Percentiles rank a stretch among this genome's conserved stretches.
phyloP scores from a whole-genome alignment of 2,797 vertebrate species.

The Tympanoctomys barrerae region DNA sequence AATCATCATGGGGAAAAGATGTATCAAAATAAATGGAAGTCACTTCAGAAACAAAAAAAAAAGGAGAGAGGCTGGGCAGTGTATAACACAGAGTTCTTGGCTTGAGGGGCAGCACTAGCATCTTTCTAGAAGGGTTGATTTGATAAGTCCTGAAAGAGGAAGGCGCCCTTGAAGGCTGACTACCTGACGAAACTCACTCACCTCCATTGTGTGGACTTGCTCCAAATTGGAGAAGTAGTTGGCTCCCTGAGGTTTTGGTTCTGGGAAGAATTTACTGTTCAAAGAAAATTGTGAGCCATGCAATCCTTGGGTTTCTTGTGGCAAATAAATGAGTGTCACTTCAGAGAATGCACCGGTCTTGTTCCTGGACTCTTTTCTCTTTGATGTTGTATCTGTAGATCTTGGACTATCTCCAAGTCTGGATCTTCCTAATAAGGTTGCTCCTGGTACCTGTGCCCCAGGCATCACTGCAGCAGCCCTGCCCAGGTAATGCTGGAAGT shows the following conservation, averaged over 20 bases:
- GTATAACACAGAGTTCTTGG: background rate
- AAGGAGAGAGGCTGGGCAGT: accelerated
- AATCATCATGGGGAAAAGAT: no score
- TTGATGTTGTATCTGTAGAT: background rate
- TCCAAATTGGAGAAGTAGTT: background rate
- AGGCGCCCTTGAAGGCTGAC: background rate
- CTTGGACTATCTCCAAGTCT: background rate
- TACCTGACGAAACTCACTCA: background rate
- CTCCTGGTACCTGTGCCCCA: background rate
- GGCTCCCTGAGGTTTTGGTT: background rate
- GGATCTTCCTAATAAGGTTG: conserved; percentile 8
- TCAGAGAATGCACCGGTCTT: background rate
- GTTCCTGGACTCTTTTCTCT: background rate
- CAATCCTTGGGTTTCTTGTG: background rate
- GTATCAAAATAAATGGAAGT: no score
- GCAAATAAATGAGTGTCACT: background rate
- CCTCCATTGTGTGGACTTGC: background rate
- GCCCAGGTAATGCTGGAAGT: background rate
- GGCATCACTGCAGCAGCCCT: background rate
- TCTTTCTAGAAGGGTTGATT: background rate
- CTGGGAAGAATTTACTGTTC: background rate
- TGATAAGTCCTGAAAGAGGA: background rate
- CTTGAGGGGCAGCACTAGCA: background rate
- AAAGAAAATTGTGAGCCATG: background rate
- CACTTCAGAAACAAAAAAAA: no score